phyloP scores from a whole-genome alignment of 1,140 invertebrate species.

The Heliconius eleuchia region DNA sequence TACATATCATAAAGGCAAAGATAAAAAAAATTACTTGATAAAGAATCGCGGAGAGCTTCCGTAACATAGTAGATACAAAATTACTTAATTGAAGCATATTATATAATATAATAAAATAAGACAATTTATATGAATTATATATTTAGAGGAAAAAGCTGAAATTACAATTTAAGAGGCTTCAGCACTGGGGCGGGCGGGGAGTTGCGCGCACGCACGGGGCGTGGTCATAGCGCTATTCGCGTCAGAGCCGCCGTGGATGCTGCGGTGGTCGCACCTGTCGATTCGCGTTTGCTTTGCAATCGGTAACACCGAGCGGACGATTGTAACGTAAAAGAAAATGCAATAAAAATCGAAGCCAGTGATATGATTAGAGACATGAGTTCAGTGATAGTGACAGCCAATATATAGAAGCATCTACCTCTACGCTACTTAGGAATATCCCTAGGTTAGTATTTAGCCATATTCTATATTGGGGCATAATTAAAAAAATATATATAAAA shows the following conservation, averaged over 20 bases:
- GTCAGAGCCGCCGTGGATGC: conserved; percentile 69
- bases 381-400: conserved; percentile 60
- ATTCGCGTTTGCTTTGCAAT: conserved; percentile 24
- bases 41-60: too few species aligned
- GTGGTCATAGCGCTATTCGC: conserved; percentile 47
- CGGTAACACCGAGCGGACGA: conserved; percentile 24
- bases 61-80: too few species aligned
- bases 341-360: conserved; percentile 32
- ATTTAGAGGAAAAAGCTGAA: conserved; percentile 44
- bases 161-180: conserved; percentile 58
- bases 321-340: conserved; percentile 34
- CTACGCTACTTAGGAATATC: conserved; percentile 58
- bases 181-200: conserved; percentile 59
- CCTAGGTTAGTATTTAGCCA: conserved; percentile 61
- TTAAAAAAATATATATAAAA: background rate
- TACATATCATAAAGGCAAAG: too few species aligned
- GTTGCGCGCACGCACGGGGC: conserved; percentile 73
- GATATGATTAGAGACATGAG: conserved; percentile 57
- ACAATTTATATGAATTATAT: background rate
- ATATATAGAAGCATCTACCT: conserved; percentile 42
- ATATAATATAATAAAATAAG: background rate
- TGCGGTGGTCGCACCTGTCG: conserved; percentile 66
- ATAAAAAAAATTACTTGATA: too few species aligned
- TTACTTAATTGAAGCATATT: background rate
- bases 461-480: conserved; percentile 47